Evolutionary conservation across 2,113 vertebrate genomes (phyloP).

Genomic region (Anoplopoma fimbria): DNA sequence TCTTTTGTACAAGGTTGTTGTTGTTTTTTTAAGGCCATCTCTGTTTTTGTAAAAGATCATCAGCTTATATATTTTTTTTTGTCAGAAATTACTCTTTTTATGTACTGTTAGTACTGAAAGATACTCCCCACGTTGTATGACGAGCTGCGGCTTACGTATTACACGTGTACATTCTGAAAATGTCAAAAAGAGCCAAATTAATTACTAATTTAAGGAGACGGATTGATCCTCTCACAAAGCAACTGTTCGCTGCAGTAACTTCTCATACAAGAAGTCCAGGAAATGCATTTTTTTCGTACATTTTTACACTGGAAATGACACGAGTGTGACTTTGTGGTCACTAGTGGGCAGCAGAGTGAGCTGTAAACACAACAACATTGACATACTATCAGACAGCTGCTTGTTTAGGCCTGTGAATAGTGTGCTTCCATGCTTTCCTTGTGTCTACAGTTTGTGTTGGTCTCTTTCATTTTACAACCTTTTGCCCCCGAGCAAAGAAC

Average conservation of each 20-base stretch:
- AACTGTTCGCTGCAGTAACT: not conserved
- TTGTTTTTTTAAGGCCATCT: not conserved
- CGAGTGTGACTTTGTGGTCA: not conserved
- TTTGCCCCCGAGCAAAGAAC: too few relatives aligned
- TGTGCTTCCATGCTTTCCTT: too few relatives aligned
- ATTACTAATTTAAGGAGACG: not conserved
- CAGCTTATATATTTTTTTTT: not conserved
- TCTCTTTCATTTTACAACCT: too few relatives aligned
- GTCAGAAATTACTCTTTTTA: not conserved
- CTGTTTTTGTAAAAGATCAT: not conserved
- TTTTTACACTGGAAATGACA: not conserved
- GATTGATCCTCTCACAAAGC: not conserved
- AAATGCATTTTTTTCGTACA: not conserved
- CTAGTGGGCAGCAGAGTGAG: not conserved
- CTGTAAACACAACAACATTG: not conserved
- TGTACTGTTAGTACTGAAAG: not conserved
- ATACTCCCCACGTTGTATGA: not conserved
- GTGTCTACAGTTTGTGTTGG: too few relatives aligned
- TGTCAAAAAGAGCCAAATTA: not conserved
- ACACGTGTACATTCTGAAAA: not conserved
- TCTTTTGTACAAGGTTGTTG: slow-evolving; percentile 10
- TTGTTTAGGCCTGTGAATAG: too few relatives aligned
- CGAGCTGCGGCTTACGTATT: not conserved
- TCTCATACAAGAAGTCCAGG: not conserved
- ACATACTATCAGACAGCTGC: too few relatives aligned